These are phyloP conservation scores for Herminia tarsipennalis DNA, from an alignment of 2,888 invertebrate species.

Conservation along the genomic window DNA sequence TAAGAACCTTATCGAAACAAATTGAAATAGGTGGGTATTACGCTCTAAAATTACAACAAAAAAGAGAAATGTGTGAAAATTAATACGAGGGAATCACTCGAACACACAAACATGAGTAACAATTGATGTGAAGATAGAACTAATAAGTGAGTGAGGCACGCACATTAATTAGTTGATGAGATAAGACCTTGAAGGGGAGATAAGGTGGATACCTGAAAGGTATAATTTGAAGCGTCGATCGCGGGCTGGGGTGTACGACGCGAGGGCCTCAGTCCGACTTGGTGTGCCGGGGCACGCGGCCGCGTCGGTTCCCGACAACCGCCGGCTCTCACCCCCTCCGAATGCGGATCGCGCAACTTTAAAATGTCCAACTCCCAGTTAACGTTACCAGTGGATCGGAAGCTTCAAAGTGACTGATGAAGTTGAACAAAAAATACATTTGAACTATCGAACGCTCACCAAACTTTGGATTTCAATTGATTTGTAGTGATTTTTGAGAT, in stretches of 20 bases:
- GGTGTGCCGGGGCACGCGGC: constrained; percentile 51
- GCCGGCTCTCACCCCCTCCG: constrained; percentile 40
- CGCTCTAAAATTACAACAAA: too few species aligned
- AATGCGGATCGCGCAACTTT: constrained; percentile 66
- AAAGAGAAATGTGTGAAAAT: too few species aligned
- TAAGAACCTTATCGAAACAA: constrained; percentile 13
- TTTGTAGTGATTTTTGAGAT: constrained; percentile 71
- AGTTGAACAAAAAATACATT: constrained; percentile 47
- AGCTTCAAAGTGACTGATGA: constrained; percentile 66
- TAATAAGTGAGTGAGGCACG: constrained; percentile 45
- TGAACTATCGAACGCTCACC: constrained; percentile 39
- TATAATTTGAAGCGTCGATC: constrained; percentile 46
- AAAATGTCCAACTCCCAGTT: constrained; percentile 64
- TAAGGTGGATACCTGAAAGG: constrained; percentile 60
- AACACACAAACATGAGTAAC: constrained; percentile 20
- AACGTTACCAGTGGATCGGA: constrained; percentile 52
- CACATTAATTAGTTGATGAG: constrained; percentile 51
- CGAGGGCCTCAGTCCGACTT: constrained; percentile 58
- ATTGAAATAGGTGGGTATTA: not conserved
- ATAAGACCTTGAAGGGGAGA: constrained; percentile 47
- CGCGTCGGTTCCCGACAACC: constrained; percentile 40
- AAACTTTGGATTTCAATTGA: constrained; percentile 70
- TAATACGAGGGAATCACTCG: too few species aligned
- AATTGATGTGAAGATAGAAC: constrained; percentile 34
- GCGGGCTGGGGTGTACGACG: constrained; percentile 43